Evolutionary conservation across 1,140 invertebrate genomes (phyloP).

Genomic region (Sitobion miscanthi): DNA sequence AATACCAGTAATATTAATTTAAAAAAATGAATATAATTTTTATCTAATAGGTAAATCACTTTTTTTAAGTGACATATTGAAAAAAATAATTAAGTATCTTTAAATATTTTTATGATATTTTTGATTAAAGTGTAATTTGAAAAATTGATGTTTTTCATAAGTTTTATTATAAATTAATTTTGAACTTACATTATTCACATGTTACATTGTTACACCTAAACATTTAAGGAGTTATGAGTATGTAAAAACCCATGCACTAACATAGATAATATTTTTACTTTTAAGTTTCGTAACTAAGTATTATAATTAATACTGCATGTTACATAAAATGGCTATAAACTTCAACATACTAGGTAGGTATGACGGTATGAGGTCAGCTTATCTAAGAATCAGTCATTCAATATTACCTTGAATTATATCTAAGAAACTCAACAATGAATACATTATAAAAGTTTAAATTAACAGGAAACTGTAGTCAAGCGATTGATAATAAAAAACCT

Average conservation of each 20-base stretch:
- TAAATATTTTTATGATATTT: no score
- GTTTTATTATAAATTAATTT: no score
- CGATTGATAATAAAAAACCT: not conserved
- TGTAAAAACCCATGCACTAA: not conserved
- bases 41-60: no score
- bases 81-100: no score
- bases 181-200: no score
- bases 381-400: not conserved
- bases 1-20: no score
- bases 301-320: not conserved
- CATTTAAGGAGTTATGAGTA: no score
- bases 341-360: not conserved
- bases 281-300: not conserved
- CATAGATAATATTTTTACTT: not conserved
- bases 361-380: not conserved
- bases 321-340: not conserved
- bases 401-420: not conserved
- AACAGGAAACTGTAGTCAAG: not conserved
- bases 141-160: no score
- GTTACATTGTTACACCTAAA: no score
- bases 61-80: no score
- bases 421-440: not conserved
- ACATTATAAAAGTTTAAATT: not conserved
- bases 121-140: no score
- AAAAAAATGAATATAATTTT: no score